These are phyloP conservation scores for Subacronicta megacephala DNA, from an alignment of 2,888 invertebrate species.

Conservation along the genomic window DNA sequence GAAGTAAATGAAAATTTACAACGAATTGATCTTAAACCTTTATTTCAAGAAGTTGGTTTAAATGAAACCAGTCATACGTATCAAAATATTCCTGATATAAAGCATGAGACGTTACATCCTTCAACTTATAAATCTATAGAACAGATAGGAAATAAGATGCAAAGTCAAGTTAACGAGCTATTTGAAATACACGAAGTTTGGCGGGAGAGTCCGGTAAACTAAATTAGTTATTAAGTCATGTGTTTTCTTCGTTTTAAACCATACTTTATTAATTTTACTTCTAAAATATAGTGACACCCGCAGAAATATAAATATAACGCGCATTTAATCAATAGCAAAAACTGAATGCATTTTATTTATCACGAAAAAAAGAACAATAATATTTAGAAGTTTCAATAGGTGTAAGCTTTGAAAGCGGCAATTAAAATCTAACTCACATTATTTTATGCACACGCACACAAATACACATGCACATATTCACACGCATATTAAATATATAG, in stretches of 20 bases:
- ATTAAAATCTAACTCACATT: constrained; percentile 16
- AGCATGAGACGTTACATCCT: no score
- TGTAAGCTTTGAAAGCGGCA: no score
- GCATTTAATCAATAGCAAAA: neutral
- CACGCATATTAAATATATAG: constrained; percentile 5
- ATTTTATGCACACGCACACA: constrained; percentile 10
- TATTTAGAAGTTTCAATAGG: no score
- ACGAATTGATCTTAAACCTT: constrained; percentile 1
- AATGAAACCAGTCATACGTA: no score
- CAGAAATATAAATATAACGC: neutral
- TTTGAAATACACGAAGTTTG: constrained; percentile 19
- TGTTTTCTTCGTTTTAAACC: constrained; percentile 19
- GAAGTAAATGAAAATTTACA: neutral
- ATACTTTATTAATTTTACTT: constrained; percentile 12
- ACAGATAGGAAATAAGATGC: no score
- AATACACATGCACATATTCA: constrained; percentile 28
- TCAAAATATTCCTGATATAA: no score
- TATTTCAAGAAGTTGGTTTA: neutral
- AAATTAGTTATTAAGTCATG: constrained; percentile 18
- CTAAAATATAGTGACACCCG: neutral
- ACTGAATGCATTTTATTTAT: no score
- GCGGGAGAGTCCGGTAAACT: constrained; percentile 33
- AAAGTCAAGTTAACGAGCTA: no score
- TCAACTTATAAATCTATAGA: no score
- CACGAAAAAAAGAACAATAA: no score